These are phyloP conservation scores for Bombus sibiricus DNA, from an alignment of 1,140 invertebrate species.

Conservation along the genomic window DNA sequence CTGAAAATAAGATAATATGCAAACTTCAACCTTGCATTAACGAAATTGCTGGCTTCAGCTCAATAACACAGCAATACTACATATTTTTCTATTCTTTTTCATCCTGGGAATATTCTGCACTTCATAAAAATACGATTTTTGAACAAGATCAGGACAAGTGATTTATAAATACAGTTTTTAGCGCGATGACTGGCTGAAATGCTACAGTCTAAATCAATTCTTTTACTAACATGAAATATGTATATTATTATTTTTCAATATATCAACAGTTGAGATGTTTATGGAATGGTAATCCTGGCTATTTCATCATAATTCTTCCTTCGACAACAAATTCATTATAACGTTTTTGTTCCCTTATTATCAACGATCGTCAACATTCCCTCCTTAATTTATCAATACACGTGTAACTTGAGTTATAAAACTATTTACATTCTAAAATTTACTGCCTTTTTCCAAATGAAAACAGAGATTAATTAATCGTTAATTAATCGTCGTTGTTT, in stretches of 20 bases:
- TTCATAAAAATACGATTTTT: not conserved
- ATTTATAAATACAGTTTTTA: not conserved
- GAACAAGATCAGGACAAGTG: not conserved
- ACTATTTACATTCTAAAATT: too few relatives aligned
- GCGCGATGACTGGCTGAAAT: too few relatives aligned
- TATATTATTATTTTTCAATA: not conserved
- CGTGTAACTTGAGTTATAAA: too few relatives aligned
- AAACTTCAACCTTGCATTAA: not conserved
- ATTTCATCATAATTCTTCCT: not conserved
- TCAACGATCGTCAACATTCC: too few relatives aligned
- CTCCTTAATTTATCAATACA: too few relatives aligned
- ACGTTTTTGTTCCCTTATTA: too few relatives aligned
- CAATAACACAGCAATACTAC: not conserved
- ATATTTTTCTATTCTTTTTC: not conserved
- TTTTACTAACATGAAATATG: not conserved
- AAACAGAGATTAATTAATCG: too few relatives aligned
- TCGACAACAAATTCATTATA: not conserved
- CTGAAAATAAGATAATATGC: not conserved
- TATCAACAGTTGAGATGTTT: not conserved
- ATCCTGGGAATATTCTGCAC: not conserved
- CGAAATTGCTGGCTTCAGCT: not conserved
- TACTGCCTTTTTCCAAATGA: too few relatives aligned
- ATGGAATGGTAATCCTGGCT: not conserved
- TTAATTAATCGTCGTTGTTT: too few relatives aligned
- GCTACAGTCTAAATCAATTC: not conserved